Evolutionary conservation across 1,140 invertebrate genomes (phyloP).

Genomic region (Paralvinella palmiformis): DNA sequence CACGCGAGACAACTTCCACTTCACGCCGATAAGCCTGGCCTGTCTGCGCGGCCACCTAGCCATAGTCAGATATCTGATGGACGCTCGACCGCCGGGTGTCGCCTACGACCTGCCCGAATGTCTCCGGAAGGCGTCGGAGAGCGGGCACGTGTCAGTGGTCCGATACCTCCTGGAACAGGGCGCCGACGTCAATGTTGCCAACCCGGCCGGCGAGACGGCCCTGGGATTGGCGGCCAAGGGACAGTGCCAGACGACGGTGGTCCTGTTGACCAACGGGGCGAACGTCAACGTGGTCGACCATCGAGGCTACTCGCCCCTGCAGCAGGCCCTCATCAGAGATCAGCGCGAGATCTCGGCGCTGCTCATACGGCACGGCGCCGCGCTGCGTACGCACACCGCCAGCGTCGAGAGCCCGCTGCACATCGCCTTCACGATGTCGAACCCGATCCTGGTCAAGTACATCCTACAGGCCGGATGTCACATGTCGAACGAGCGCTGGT

Average conservation of each 20-base stretch:
- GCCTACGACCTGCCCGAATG: background rate
- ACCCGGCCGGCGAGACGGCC: constrained; percentile 4
- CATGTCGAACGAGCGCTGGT: constrained; percentile 6
- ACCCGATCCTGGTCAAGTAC: constrained; percentile 13
- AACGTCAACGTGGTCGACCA: constrained; percentile 1
- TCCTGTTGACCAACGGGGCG: constrained; percentile 6
- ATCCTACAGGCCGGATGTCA: constrained; percentile 7
- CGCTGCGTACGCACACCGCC: background rate
- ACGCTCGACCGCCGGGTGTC: background rate
- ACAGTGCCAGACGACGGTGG: constrained; percentile 1
- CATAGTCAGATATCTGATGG: constrained; percentile 6
- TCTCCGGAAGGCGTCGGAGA: constrained; percentile 10
- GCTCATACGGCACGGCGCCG: constrained; percentile 8
- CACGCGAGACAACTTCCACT: constrained; percentile 7
- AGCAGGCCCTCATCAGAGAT: constrained; percentile 8
- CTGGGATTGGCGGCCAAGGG: constrained; percentile 10
- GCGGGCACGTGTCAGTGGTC: constrained; percentile 2
- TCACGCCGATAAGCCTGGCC: constrained; percentile 9
- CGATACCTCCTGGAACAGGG: constrained; percentile 7
- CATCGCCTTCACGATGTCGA: background rate
- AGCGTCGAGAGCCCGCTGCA: constrained; percentile 4
- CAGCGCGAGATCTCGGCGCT: background rate
- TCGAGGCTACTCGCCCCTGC: constrained; percentile 10
- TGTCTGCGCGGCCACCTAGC: constrained; percentile 11
- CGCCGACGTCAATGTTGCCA: constrained; percentile 10